These are phyloP conservation scores for Ctenodactylus gundi DNA, from an alignment of 2,113 vertebrate species.

Conservation along the genomic window DNA sequence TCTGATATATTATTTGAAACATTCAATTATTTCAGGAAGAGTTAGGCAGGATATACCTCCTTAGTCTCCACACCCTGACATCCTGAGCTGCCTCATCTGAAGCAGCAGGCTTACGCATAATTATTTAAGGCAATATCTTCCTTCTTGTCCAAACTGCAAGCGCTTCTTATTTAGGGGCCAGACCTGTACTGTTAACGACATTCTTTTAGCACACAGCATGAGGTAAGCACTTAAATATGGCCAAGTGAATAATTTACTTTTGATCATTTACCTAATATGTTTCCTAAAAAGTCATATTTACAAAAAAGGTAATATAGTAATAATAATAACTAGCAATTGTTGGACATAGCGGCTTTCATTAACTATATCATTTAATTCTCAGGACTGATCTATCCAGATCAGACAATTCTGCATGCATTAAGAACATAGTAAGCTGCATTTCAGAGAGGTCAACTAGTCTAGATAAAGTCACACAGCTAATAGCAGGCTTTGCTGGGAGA, in stretches of 20 bases:
- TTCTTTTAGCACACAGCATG: neutral
- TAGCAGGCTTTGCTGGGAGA: neutral
- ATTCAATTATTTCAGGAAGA: neutral
- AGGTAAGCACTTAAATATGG: neutral
- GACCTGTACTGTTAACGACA: neutral
- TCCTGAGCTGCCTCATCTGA: neutral
- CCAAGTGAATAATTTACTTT: neutral
- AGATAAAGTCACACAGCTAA: neutral
- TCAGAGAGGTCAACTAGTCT: neutral
- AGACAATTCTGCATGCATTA: neutral
- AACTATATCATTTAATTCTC: neutral
- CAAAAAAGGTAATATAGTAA: neutral
- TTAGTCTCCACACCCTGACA: neutral
- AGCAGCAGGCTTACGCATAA: neutral
- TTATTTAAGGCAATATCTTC: neutral
- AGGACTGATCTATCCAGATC: neutral
- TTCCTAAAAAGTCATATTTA: neutral
- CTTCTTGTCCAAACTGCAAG: neutral
- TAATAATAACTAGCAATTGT: neutral
- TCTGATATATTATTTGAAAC: neutral
- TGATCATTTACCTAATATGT: neutral
- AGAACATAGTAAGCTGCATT: neutral
- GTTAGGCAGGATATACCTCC: neutral
- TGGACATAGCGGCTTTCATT: neutral
- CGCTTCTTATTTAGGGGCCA: neutral